phyloP scores from a whole-genome alignment of 2,888 invertebrate species.

The Trichopoda pennipes region DNA sequence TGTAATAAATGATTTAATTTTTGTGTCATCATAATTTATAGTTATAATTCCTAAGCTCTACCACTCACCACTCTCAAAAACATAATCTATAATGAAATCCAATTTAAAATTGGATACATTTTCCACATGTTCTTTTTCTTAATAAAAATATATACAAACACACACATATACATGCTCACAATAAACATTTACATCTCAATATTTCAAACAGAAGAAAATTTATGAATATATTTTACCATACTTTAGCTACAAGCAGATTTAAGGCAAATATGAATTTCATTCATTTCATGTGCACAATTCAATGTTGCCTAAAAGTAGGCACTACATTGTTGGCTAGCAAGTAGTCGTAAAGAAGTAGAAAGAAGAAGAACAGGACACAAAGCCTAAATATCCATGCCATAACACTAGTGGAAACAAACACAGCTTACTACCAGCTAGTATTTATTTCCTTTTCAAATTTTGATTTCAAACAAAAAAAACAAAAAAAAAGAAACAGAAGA shows the following conservation, averaged over 20 bases:
- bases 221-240: conserved; percentile 41
- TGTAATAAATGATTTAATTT: conserved; percentile 54
- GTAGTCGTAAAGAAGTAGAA: too few species aligned
- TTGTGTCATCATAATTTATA: conserved; percentile 58
- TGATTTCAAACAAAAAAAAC: too few species aligned
- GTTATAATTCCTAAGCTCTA: conserved; percentile 43
- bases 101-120: conserved; percentile 61
- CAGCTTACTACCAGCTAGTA: conserved; percentile 6
- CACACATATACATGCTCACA: background rate
- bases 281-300: conserved; percentile 36
- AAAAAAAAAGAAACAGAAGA: background rate
- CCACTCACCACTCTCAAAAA: conserved; percentile 31
- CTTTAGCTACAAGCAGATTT: conserved; percentile 21
- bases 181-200: conserved; percentile 59
- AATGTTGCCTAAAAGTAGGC: conserved; percentile 52
- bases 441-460: conserved; percentile 55
- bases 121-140: conserved; percentile 28
- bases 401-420: background rate
- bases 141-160: too few species aligned
- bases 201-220: conserved; percentile 51
- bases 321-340: conserved; percentile 28
- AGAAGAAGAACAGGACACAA: background rate
- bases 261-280: conserved; percentile 46
- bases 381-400: conserved; percentile 7
- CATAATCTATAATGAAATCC: conserved; percentile 57